phyloP scores from a whole-genome alignment of 2,888 invertebrate species.

The Nowickia ferox region DNA sequence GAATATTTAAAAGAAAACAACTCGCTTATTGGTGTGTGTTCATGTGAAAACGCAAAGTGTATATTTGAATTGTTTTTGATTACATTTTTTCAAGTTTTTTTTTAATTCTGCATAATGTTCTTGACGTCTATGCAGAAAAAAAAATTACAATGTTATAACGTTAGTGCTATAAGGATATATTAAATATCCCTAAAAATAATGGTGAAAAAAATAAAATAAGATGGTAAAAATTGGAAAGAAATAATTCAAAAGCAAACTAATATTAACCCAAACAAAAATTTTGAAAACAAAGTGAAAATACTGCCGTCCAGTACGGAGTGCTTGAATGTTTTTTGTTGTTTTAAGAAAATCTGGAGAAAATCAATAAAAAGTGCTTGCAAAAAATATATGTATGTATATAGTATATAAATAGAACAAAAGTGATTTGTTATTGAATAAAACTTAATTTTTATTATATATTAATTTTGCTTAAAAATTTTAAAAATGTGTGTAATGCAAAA shows the following conservation, averaged over 20 bases:
- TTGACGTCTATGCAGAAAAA: conserved; percentile 52
- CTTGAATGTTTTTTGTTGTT: not conserved
- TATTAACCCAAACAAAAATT: not conserved
- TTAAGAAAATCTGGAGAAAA: conserved; percentile 56
- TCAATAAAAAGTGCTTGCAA: conserved; percentile 57
- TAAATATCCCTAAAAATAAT: conserved; percentile 14
- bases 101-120: conserved; percentile 52
- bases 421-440: conserved; percentile 16
- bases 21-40: conserved; percentile 64
- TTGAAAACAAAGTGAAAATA: conserved; percentile 32
- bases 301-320: not conserved
- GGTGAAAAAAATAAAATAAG: not conserved
- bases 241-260: not conserved
- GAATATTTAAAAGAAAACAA: conserved; percentile 74
- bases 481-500: conserved; percentile 41
- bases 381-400: conserved; percentile 9
- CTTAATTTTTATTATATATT: not conserved
- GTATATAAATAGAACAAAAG: conserved; percentile 37
- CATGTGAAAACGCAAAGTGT: conserved; percentile 60
- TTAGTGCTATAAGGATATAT: conserved; percentile 25
- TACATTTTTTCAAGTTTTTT: conserved; percentile 31
- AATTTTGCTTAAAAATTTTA: conserved; percentile 32
- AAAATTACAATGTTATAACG: conserved; percentile 52
- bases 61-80: conserved; percentile 65
- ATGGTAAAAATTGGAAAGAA: not conserved